These are phyloP conservation scores for Athetis lepigone DNA, from an alignment of 2,888 invertebrate genomes.

Conservation along the genomic window DNA sequence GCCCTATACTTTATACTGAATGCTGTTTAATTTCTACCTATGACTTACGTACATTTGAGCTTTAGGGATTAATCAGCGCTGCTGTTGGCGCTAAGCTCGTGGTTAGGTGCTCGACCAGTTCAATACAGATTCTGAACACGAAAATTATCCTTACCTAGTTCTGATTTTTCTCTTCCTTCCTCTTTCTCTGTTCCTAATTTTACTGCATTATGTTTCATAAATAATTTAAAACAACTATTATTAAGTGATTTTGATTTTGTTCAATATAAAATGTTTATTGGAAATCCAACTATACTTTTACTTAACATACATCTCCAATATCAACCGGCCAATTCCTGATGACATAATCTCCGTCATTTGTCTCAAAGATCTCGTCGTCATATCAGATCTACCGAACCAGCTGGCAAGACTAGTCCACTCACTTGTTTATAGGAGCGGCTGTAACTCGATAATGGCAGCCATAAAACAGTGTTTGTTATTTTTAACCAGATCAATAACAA, in stretches of 20 bases:
- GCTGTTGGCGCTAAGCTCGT: background rate
- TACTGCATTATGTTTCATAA: too few species aligned
- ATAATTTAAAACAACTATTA: too few species aligned
- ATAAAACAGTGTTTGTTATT: conserved; percentile 84
- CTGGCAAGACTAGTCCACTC: conserved; percentile 59
- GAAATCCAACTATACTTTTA: background rate
- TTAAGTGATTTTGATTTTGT: too few species aligned
- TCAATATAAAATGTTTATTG: background rate
- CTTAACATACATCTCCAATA: background rate
- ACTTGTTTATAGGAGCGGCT: conserved; percentile 67
- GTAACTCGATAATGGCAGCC: conserved; percentile 79
- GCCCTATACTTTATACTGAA: background rate
- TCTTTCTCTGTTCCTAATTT: too few species aligned
- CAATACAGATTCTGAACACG: background rate
- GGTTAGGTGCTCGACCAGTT: background rate
- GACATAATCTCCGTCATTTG: background rate
- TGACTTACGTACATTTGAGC: background rate
- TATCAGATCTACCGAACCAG: conserved; percentile 44
- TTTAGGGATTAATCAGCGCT: too few species aligned
- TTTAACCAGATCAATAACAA: conserved; percentile 83
- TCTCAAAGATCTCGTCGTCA: conserved; percentile 15
- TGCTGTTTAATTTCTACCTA: background rate
- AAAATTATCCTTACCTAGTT: too few species aligned
- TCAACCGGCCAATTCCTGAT: background rate
- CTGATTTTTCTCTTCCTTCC: too few species aligned